Base-by-base conservation (phyloP, 2,113 vertebrate genomes). In the Dendrocopos noguchii region DNA sequence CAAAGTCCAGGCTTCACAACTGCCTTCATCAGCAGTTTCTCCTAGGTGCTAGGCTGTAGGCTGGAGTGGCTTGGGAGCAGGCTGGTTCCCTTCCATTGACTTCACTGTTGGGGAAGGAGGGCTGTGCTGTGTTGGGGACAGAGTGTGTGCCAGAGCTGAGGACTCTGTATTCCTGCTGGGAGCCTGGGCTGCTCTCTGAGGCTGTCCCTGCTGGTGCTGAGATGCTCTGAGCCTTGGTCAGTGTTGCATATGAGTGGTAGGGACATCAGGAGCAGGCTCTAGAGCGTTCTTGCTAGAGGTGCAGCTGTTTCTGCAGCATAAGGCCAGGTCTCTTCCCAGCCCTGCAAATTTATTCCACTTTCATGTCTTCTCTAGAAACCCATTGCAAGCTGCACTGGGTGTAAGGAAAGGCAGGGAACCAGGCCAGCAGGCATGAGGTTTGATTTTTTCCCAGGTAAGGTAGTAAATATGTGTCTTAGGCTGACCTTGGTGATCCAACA, bases 181-280 rank as follows among this genome's bases (percentile, higher is more conserved):
- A 77, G 28, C 21, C 13, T 36, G 55, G 19, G 28, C 36, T 78
- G 66, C 34, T 17, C 59, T 72, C 71, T 27, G 55, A 72, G 34
- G 44, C 34, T 88, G 63, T 61, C 53, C 25, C 34, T 46, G 44
- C 31, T 75, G 33, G 4, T 53, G 36, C 65, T 88, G 63, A 19
- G 24, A 4, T 75, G 53, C 44, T 84, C 6, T 7, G 33, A 44
- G 60, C 24, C 22, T 52, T 29, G 4, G 5, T 33, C 50, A 42
- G 0, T 1, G 0, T 17, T 47, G 46, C 28, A 44, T 0, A 0
- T 2, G 33, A 61, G 53, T 28, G 31, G 42, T 56, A 56, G 16
- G 16, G 27, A 19, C 22, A 46, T 10, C 57, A 79, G 63, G n/a
- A 88, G 73, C n/a, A 36, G 71, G 18, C 46, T 14, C 33, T 53